These are phyloP conservation scores for Orcinus orca DNA, from an alignment of 2,113 vertebrate species.

Conservation along the genomic window DNA sequence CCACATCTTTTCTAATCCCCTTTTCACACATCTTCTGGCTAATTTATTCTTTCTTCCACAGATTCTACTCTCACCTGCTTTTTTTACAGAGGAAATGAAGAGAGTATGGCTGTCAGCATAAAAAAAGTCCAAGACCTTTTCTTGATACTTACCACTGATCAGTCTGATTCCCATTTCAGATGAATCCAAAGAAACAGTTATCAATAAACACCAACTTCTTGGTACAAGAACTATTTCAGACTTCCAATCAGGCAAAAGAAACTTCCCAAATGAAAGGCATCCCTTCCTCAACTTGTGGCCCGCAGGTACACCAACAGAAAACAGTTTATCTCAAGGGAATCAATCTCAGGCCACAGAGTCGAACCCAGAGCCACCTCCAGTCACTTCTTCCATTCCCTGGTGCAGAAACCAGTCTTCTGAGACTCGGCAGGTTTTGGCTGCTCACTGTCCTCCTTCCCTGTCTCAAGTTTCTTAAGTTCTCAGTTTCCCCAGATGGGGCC, in stretches of 20 bases:
- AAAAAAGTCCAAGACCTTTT: neutral
- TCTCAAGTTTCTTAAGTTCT: slow-evolving; percentile 58
- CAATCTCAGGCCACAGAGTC: neutral
- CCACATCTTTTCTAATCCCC: neutral
- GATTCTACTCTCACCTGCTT: neutral
- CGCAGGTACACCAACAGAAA: neutral
- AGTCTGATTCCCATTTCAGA: slow-evolving; percentile 16
- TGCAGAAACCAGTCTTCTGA: slow-evolving; percentile 20
- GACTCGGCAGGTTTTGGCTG: slow-evolving; percentile 36
- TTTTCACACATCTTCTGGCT: neutral
- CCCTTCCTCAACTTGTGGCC: neutral
- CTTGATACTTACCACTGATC: neutral
- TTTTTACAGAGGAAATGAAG: slow-evolving; percentile 8
- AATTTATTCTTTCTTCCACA: neutral
- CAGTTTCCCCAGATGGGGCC: slow-evolving; percentile 42
- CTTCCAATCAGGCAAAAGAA: neutral
- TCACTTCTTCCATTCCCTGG: neutral
- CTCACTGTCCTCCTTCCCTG: slow-evolving; percentile 15
- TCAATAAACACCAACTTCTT: neutral
- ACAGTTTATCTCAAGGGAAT: neutral
- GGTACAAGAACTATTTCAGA: slow-evolving; percentile 4
- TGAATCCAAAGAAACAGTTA: slow-evolving; percentile 30
- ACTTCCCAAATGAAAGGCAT: neutral
- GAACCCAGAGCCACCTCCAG: neutral
- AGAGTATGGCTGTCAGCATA: neutral